Evolutionary conservation across 2,797 vertebrate genomes (phyloP), one percentile per base, ranked within the genome.

Genomic region (Benthosema pterotum): DNA sequence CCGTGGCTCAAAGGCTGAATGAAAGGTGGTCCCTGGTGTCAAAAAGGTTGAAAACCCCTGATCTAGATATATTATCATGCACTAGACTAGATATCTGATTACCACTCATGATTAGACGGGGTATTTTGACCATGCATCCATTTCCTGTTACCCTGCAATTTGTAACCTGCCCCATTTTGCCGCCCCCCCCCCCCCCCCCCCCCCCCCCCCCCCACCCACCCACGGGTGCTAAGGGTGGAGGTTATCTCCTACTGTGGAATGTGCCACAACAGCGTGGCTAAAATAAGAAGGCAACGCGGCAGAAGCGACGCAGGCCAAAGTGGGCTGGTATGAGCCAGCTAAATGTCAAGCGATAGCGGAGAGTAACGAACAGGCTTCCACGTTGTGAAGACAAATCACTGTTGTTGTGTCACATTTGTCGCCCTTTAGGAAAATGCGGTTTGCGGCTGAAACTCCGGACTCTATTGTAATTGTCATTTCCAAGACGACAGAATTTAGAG

Each of bases 201-300:
- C n/a, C n/a, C n/a, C n/a, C n/a, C n/a, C n/a, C n/a, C n/a, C n/a
- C n/a, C n/a, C n/a, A n/a, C n/a, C n/a, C n/a, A n/a, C 22, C 32
- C 46, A 18, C 57, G 9, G 32, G 32, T 38, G 32, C 7, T 7
- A 9, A 0, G 32, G 32, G 32, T 38, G 32, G 32, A 38, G 32
- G 83, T 92, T 92, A 93, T 91, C 92, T 90, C 65, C 86, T 85
- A 79, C 87, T 83, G 78, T 77, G 91, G 91, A 92, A 92, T 92
- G 89, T 91, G 89, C 88, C 87, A 80, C 84, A 89, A 80, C 84
- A 87, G 88, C 87, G 71, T 46, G 80, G 88, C 91, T 93, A 93
- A 91, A 92, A 90, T 91, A 93, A 92, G 91, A 88, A 65, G 60
- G 69, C 83, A 43, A 63, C 79, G 71, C 79, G 63, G 78, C 71